Conservation (phyloP, 2,113 vertebrate species). For the Percopsis transmontana region DNA sequence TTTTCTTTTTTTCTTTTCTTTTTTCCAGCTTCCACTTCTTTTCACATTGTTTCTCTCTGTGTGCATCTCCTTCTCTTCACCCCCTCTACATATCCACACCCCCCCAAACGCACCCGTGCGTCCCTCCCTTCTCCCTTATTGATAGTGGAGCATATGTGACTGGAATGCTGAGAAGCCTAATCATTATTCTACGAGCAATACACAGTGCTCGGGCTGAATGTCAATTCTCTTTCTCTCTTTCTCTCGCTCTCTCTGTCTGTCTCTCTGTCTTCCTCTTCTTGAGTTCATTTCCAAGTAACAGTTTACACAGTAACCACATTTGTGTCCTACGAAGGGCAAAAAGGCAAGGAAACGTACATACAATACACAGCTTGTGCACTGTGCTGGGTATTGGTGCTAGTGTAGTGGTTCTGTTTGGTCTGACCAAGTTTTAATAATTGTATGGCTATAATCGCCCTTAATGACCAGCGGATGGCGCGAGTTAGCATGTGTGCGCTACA, state of each 20-base stretch:
- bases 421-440: constrained; percentile 43
- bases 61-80: constrained; percentile 21
- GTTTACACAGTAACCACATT: constrained; percentile 65
- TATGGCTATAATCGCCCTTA: neutral
- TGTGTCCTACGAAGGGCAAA: constrained; percentile 26
- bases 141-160: constrained; percentile 80
- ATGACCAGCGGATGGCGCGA: constrained; percentile 28
- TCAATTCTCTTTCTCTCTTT: constrained; percentile 65
- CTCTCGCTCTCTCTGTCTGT: constrained; percentile 12
- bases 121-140: constrained; percentile 68
- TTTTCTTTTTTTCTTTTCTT: constrained; percentile 17
- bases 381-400: constrained; percentile 15
- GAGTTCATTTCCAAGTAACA: constrained; percentile 54
- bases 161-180: constrained; percentile 79
- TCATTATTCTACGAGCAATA: constrained; percentile 80
- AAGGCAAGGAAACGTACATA: constrained; percentile 30
- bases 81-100: constrained; percentile 2
- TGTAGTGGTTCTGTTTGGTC: constrained; percentile 19
- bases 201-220: constrained; percentile 73
- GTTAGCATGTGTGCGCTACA: constrained; percentile 38
- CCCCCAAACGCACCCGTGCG: constrained; percentile 3
- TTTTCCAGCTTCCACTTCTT: neutral
- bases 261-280: constrained; percentile 16
- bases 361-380: constrained; percentile 7
- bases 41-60: constrained; percentile 60